Base-by-base conservation (phyloP, 2,888 invertebrate species). In the Agrilus cyanescens region DNA sequence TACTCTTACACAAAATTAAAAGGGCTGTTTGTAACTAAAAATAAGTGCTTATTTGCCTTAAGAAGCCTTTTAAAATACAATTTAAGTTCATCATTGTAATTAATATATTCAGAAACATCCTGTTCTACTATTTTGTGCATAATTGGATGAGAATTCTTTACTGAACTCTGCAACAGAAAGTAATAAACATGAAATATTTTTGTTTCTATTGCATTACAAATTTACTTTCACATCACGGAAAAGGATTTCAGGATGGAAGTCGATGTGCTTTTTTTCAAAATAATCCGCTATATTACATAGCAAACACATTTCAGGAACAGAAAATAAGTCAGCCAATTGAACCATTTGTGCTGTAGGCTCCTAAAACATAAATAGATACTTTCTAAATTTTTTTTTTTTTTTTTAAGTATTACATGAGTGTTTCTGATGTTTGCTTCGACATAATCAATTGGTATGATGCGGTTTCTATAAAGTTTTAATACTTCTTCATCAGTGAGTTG, bases 11-110 rank as follows among this genome's bases (percentile, higher is more conserved):
- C 94, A 74, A 97, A 97, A 57, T 85, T 83, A 63, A 82, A 95
- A 0, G 95, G 95, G 63, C 95, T 95, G 63, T 97, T 97, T 8
- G 97, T 96, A 12, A 98, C 91, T 44, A 97, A 72, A 66, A 97
- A 97, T 50, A 95, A 71, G 61, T 90, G 88, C 63, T 95, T 96
- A 31, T 79, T 78, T 20, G 80, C 78, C 1, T 74, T 70, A 47
- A 76, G 73, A 10, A 97, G 70, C 55, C 82, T 76, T 48, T 83
- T 72, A 52, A 97, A 82, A 61, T 88, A 88, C 41, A 70, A 72
- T 47, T 76, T 72, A 40, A 95, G 69, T 43, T 82, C 75, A 13
- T 76, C 73, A 60, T 87, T 86, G 8, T 77, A 76, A 57, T 87
- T 80, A 47, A 93, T 78, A 60, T 86, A 91, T 49, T 85, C 80